Percentiles rank a stretch among this genome's conserved stretches.
These are phyloP conservation scores for Periophthalmus modestus DNA, from an alignment of 2,113 vertebrate species.

Conservation along the genomic window DNA sequence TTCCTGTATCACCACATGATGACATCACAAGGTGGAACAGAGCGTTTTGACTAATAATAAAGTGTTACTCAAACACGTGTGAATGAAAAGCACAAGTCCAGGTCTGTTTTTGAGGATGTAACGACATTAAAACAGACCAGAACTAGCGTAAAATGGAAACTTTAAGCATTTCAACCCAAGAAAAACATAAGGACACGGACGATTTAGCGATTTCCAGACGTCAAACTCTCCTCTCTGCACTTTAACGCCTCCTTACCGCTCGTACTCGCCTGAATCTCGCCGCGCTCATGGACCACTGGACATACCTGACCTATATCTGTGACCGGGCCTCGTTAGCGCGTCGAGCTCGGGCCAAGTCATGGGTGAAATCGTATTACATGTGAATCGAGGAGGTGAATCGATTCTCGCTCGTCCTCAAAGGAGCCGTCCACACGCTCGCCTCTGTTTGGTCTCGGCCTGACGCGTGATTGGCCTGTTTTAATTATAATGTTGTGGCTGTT, in stretches of 20 bases:
- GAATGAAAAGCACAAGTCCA: too few species aligned
- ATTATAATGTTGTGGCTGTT: not conserved
- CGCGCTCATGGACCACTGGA: conserved; percentile 46
- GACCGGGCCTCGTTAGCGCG: conserved; percentile 15
- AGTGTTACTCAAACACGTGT: too few species aligned
- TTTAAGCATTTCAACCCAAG: too few species aligned
- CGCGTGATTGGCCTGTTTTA: not conserved
- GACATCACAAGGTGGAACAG: too few species aligned
- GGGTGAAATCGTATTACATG: conserved; percentile 38
- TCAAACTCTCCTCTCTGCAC: not conserved
- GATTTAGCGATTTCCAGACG: not conserved
- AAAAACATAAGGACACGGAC: too few species aligned
- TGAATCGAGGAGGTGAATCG: not conserved
- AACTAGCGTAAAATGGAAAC: too few species aligned
- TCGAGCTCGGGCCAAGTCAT: not conserved
- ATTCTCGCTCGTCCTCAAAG: not conserved
- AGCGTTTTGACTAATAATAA: too few species aligned
- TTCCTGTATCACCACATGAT: too few species aligned
- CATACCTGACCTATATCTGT: conserved; percentile 56
- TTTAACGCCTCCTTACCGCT: conserved; percentile 5
- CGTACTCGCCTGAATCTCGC: not conserved
- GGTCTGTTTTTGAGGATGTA: too few species aligned
- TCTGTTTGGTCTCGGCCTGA: not conserved
- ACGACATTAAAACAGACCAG: too few species aligned
- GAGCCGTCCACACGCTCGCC: not conserved